A percentile compares a stretch with the other conserved stretches of the same genome.
Conservation (phyloP, 92 coral and sea anemone genomes). For the Anthopleura xanthogrammica region DNA sequence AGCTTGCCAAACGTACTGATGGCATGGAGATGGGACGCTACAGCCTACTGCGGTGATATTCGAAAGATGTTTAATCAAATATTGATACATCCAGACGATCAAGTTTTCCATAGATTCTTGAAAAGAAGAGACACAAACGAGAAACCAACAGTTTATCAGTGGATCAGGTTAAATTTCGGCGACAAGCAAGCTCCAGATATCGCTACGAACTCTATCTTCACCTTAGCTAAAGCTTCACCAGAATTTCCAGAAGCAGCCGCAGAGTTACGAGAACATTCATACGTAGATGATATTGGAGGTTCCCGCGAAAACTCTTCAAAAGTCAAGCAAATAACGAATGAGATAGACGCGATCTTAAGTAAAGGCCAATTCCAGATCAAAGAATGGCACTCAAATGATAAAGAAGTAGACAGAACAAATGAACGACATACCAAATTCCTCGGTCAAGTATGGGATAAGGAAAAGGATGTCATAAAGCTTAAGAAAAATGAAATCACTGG, state of each 20-base stretch:
- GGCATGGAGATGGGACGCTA: constrained; percentile 49
- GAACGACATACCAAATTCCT: constrained; percentile 42
- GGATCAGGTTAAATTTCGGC: constrained; percentile 57
- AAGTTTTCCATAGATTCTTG: constrained; percentile 57
- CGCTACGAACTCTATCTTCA: constrained; percentile 42
- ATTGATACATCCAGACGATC: constrained; percentile 58
- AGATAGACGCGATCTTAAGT: constrained; percentile 31
- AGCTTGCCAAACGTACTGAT: constrained; percentile 31
- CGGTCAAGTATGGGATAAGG: constrained; percentile 63
- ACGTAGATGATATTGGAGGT: constrained; percentile 49
- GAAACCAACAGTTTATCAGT: constrained; percentile 44
- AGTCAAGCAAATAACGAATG: constrained; percentile 24
- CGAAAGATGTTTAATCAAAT: constrained; percentile 66
- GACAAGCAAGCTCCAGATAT: constrained; percentile 74
- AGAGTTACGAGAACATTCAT: constrained; percentile 39
- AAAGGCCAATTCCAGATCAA: constrained; percentile 31
- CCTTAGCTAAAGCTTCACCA: constrained; percentile 37
- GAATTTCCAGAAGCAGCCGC: constrained; percentile 44
- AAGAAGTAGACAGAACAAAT: constrained; percentile 31
- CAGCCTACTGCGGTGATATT: constrained; percentile 44
- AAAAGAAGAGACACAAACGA: constrained; percentile 23
- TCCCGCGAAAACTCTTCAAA: constrained; percentile 15
- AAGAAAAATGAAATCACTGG: constrained; percentile 27
- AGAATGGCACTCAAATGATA: constrained; percentile 46
- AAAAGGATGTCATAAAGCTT: constrained; percentile 29